phyloP scores from a whole-genome alignment of 2,113 vertebrate species.

The Dipodomys stephensi region DNA sequence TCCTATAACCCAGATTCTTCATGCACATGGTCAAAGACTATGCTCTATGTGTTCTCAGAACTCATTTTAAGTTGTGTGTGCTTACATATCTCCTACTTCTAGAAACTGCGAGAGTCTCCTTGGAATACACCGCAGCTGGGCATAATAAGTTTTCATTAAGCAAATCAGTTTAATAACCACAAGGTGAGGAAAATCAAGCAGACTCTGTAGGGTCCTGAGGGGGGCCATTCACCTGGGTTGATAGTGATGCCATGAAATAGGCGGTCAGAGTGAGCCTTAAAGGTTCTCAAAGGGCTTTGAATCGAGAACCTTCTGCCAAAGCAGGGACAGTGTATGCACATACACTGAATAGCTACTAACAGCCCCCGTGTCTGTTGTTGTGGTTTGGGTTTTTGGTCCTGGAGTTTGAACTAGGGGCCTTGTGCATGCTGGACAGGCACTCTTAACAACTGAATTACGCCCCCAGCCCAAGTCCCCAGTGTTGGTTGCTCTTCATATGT shows the following conservation, averaged over 20 bases:
- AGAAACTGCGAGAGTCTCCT: neutral
- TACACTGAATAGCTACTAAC: neutral
- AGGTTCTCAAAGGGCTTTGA: neutral
- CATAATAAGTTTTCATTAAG: neutral
- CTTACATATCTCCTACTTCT: neutral
- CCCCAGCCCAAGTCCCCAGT: too few relatives aligned
- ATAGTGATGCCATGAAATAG: neutral
- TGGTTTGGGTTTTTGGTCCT: too few relatives aligned
- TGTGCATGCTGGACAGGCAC: too few relatives aligned
- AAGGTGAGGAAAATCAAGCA: neutral
- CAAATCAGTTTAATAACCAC: neutral
- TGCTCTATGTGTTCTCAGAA: neutral
- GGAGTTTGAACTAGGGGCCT: too few relatives aligned
- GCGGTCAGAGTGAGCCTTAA: neutral
- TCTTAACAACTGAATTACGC: too few relatives aligned
- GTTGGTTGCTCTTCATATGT: neutral
- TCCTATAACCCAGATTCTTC: rapidly evolving
- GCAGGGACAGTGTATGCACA: rapidly evolving
- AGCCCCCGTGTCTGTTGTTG: neutral
- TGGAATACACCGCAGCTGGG: neutral
- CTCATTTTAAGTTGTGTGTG: rapidly evolving
- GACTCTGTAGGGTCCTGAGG: neutral
- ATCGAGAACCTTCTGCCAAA: neutral
- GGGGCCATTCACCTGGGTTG: neutral
- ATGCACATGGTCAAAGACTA: rapidly evolving